A percentile compares a stretch with the other conserved stretches of the same genome.
phyloP scores from a whole-genome alignment of 2,888 invertebrate species.

The Ischnus inquisitorius region DNA sequence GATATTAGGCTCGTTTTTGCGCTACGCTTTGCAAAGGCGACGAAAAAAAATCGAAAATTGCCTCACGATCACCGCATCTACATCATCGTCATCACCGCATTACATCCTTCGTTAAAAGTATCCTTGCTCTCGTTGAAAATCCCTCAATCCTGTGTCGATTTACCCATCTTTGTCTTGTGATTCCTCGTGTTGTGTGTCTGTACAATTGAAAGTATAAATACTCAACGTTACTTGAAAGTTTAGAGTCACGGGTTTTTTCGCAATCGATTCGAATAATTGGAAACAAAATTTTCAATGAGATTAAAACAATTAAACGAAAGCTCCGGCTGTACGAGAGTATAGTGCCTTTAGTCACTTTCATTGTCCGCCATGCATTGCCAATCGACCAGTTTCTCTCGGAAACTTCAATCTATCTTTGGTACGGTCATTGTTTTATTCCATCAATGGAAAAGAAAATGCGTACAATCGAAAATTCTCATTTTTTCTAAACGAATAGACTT shows the following conservation, averaged over 20 bases:
- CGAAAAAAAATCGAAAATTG: neutral
- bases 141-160: slow-evolving; percentile 72
- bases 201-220: slow-evolving; percentile 85
- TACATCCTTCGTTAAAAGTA: slow-evolving; percentile 26
- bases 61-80: slow-evolving; percentile 55
- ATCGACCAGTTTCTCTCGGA: slow-evolving; percentile 22
- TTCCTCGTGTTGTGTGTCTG: slow-evolving; percentile 84
- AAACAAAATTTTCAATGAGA: slow-evolving; percentile 44
- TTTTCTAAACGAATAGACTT: neutral
- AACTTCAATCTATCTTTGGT: slow-evolving; percentile 3
- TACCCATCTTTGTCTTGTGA: slow-evolving; percentile 80
- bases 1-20: neutral
- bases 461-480: slow-evolving; percentile 1
- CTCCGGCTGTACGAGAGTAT: slow-evolving; percentile 72
- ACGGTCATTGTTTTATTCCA: slow-evolving; percentile 9
- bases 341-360: slow-evolving; percentile 71
- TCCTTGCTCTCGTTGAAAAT: slow-evolving; percentile 31
- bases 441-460: neutral
- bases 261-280: slow-evolving; percentile 8
- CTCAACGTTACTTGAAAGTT: slow-evolving; percentile 81
- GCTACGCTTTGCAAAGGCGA: neutral
- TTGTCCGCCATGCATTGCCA: slow-evolving; percentile 65
- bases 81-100: slow-evolving; percentile 59
- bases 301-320: slow-evolving; percentile 47
- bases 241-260: slow-evolving; percentile 73